Percentiles rank a stretch among this genome's conserved stretches.
Evolutionary conservation across 2,113 vertebrate genomes (phyloP).

Genomic region (Xiphorhynchus elegans): DNA sequence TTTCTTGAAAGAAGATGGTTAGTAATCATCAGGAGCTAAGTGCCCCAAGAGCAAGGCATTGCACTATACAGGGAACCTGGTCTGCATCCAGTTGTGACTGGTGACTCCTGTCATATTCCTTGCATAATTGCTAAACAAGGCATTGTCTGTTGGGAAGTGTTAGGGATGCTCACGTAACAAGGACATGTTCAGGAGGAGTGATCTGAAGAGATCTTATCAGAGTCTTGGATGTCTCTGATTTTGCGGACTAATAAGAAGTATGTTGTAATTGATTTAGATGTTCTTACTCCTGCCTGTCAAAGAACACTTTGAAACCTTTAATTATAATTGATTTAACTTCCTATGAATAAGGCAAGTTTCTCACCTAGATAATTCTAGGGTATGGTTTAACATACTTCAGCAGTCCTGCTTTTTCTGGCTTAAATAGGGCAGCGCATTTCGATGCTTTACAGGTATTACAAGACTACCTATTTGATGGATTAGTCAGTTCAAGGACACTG

Average conservation of each 20-base stretch:
- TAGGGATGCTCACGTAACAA: not conserved
- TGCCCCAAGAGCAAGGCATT: not conserved
- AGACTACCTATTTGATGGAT: not conserved
- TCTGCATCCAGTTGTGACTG: not conserved
- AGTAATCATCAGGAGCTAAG: not conserved
- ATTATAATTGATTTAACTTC: not conserved
- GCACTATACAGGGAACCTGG: not conserved
- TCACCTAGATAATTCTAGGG: not conserved
- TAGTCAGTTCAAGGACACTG: not conserved
- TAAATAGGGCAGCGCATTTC: not conserved
- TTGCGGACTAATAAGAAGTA: not conserved
- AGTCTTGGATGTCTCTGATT: not conserved
- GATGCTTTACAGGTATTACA: not conserved
- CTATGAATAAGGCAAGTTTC: not conserved
- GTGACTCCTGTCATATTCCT: not conserved
- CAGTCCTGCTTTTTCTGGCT: not conserved
- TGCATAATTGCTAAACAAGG: rapidly evolving
- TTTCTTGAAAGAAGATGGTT: not conserved
- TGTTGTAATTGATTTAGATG: not conserved
- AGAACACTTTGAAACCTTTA: not conserved
- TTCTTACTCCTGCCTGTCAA: not conserved
- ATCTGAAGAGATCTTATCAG: not conserved
- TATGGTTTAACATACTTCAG: not conserved
- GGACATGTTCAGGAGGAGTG: not conserved
- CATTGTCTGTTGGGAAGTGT: not conserved